A percentile compares a stretch with the other conserved stretches of the same genome.
These are phyloP conservation scores for Ormyrus labotus DNA, from an alignment of 2,888 invertebrate species.

Conservation along the genomic window DNA sequence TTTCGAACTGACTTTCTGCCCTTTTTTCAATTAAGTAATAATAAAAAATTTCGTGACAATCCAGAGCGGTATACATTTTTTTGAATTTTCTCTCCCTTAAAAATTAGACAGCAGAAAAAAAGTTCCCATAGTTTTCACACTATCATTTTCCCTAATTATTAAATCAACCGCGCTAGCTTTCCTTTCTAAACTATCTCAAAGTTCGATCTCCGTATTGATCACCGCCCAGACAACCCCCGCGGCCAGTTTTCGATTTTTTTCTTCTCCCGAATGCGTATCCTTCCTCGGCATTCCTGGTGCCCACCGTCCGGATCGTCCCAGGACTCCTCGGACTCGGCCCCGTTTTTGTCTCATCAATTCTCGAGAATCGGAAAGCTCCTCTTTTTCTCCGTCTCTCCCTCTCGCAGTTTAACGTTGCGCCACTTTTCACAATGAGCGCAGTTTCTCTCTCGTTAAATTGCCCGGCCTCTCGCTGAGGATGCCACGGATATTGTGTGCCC, in stretches of 20 bases:
- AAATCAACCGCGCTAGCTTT: conserved; percentile 39
- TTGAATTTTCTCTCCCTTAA: too few relatives aligned
- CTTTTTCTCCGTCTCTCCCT: conserved; percentile 8
- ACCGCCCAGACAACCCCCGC: conserved; percentile 11
- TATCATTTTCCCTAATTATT: conserved; percentile 41
- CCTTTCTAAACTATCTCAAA: background rate
- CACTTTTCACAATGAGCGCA: conserved; percentile 29
- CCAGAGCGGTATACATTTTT: too few relatives aligned
- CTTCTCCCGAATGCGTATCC: background rate
- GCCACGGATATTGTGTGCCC: conserved; percentile 5
- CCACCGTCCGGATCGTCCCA: conserved; percentile 18
- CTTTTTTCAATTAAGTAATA: background rate
- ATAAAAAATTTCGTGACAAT: too few relatives aligned
- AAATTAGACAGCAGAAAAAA: background rate
- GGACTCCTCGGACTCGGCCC: background rate
- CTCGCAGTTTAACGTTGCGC: conserved; percentile 18
- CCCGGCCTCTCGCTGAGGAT: conserved; percentile 29
- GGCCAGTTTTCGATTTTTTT: conserved; percentile 18
- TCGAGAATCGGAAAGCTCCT: conserved; percentile 28
- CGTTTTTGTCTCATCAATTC: conserved; percentile 41
- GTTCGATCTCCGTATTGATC: conserved; percentile 26
- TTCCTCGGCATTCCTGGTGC: conserved; percentile 15
- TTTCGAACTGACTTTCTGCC: too few relatives aligned
- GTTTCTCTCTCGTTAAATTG: conserved; percentile 13
- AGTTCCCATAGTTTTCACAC: conserved; percentile 22